Conservation (phyloP, 2,888 invertebrate species). For the Cerastis rubricosa region DNA sequence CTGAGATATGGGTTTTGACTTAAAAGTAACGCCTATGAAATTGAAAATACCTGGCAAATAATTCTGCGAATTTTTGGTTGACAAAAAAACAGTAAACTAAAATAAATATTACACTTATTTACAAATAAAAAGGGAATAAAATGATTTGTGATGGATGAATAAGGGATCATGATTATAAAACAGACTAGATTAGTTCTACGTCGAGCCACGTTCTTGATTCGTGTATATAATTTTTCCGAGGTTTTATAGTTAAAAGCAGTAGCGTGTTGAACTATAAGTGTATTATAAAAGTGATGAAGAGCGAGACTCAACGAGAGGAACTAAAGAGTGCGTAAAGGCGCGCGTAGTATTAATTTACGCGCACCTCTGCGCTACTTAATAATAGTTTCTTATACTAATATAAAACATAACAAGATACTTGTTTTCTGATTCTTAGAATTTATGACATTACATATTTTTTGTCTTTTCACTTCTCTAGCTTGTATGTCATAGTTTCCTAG, state of each 20-base stretch:
- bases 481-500: constrained; percentile 55
- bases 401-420: constrained; percentile 68
- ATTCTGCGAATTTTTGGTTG: constrained; percentile 31
- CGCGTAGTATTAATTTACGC: constrained; percentile 79
- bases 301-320: constrained; percentile 84
- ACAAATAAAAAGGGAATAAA: constrained; percentile 56
- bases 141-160: constrained; percentile 45
- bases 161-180: constrained; percentile 72
- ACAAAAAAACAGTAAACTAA: constrained; percentile 38
- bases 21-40: constrained; percentile 31
- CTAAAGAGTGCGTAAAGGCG: constrained; percentile 83
- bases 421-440: constrained; percentile 60
- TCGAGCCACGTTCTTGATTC: constrained; percentile 77
- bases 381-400: constrained; percentile 71
- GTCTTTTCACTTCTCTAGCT: constrained; percentile 18
- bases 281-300: constrained; percentile 61
- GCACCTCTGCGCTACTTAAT: constrained; percentile 80
- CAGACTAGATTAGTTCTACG: constrained; percentile 90
- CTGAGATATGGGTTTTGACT: constrained; percentile 25
- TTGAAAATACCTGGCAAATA: constrained; percentile 28
- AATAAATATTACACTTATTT: constrained; percentile 65
- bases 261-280: constrained; percentile 26
- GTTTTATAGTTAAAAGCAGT: constrained; percentile 21
- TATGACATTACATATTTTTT: constrained; percentile 51
- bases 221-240: constrained; percentile 29